These are phyloP conservation scores for Patella depressa DNA, from an alignment of 2,888 invertebrate genomes.

Conservation along the genomic window DNA sequence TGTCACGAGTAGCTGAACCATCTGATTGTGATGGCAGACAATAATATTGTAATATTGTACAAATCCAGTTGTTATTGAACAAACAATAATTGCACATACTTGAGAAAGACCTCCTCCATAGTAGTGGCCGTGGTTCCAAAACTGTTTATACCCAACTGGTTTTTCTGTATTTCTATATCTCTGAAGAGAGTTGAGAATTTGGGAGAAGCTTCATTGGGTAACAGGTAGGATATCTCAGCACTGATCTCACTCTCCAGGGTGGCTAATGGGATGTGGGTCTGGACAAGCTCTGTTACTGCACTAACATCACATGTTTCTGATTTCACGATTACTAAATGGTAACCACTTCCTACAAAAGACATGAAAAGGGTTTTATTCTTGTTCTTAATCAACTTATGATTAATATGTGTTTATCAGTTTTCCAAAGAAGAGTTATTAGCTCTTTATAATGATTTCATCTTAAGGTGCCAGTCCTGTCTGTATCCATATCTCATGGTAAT, in stretches of 20 bases:
- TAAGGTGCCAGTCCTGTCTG: too few relatives aligned
- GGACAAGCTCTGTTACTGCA: conserved; percentile 77
- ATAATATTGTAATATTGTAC: too few relatives aligned
- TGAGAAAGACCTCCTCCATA: conserved; percentile 83
- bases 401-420: too few relatives aligned
- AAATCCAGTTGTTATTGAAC: too few relatives aligned
- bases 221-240: conserved; percentile 63
- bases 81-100: conserved; percentile 45
- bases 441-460: too few relatives aligned
- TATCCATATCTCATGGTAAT: too few relatives aligned
- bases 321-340: conserved; percentile 81
- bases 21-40: too few relatives aligned
- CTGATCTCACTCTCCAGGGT: conserved; percentile 73
- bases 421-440: too few relatives aligned
- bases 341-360: conserved; percentile 79
- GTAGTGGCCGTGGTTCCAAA: conserved; percentile 89
- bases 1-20: too few relatives aligned
- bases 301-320: conserved; percentile 72
- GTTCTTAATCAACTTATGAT: too few relatives aligned
- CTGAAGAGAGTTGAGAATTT: conserved; percentile 60
- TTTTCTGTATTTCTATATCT: conserved; percentile 57
- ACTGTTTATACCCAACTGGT: conserved; percentile 79
- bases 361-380: too few relatives aligned
- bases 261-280: conserved; percentile 78
- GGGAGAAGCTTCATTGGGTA: conserved; percentile 59